Evolutionary conservation across 2,797 vertebrate genomes (phyloP).

Genomic region (Sciurus carolinensis): DNA sequence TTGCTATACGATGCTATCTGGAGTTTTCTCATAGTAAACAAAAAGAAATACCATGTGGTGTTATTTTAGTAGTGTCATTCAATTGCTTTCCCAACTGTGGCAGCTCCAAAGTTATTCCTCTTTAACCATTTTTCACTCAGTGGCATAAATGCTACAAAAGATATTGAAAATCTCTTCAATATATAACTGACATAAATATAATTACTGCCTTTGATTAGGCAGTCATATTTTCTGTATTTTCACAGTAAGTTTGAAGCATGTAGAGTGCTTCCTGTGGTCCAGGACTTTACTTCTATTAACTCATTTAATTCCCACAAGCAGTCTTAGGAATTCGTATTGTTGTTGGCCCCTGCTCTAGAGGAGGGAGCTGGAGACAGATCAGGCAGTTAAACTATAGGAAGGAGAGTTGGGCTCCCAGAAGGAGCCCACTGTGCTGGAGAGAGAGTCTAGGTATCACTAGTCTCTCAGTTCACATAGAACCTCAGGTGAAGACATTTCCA

Average conservation of each 20-base stretch:
- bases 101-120: background rate
- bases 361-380: background rate
- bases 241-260: background rate
- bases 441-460: background rate
- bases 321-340: background rate
- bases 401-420: background rate
- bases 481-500: background rate
- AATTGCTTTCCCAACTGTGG: background rate
- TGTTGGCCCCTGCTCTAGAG: background rate
- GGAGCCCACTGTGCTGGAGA: background rate
- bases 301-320: background rate
- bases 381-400: background rate
- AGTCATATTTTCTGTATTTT: background rate
- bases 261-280: background rate
- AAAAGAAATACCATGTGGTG: background rate
- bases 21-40: background rate
- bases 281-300: background rate
- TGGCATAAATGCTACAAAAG: slow-evolving; percentile 16
- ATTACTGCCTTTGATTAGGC: background rate
- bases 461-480: background rate
- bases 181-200: background rate
- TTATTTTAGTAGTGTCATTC: background rate
- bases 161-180: background rate
- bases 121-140: background rate
- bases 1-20: background rate